These are phyloP conservation scores for Epizoanthus scotinus DNA, from an alignment of 92 coral and sea anemone species.

Conservation along the genomic window DNA sequence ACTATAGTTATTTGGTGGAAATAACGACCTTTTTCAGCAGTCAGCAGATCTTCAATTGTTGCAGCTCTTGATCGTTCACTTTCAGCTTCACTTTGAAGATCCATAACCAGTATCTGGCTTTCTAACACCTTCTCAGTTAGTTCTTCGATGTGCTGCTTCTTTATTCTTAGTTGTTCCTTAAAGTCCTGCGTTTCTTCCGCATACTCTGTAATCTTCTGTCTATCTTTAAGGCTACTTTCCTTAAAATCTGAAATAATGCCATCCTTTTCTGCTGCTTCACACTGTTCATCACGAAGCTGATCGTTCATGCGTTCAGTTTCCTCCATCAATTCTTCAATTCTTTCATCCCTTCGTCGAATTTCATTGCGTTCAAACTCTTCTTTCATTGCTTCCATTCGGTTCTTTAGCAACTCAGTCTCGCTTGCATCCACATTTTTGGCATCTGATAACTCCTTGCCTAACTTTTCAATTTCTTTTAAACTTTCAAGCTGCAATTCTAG, in stretches of 20 bases:
- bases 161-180: slow-evolving; percentile 56
- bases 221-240: slow-evolving; percentile 64
- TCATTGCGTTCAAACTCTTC: slow-evolving; percentile 63
- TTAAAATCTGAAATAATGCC: slow-evolving; percentile 63
- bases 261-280: slow-evolving; percentile 63
- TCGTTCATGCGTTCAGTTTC: slow-evolving; percentile 63
- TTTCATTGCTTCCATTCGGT: slow-evolving; percentile 56
- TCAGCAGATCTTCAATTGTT: slow-evolving; percentile 71
- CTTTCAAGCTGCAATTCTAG: slow-evolving; percentile 49
- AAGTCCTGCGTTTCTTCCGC: slow-evolving; percentile 40
- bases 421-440: slow-evolving; percentile 31
- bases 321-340: slow-evolving; percentile 48
- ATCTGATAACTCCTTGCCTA: slow-evolving; percentile 55
- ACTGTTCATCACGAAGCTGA: slow-evolving; percentile 64
- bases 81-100: slow-evolving; percentile 76
- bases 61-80: slow-evolving; percentile 75
- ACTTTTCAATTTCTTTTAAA: slow-evolving; percentile 62
- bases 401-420: slow-evolving; percentile 39
- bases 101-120: slow-evolving; percentile 73
- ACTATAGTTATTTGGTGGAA: slow-evolving; percentile 63
- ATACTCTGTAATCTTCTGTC: slow-evolving; percentile 59
- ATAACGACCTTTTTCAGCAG: slow-evolving; percentile 69
- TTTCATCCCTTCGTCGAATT: slow-evolving; percentile 57
- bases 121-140: slow-evolving; percentile 78
- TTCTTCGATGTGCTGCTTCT: slow-evolving; percentile 68